Evolutionary conservation across 2,888 invertebrate genomes (phyloP).

Genomic region (Hemicrepidius hirtus): DNA sequence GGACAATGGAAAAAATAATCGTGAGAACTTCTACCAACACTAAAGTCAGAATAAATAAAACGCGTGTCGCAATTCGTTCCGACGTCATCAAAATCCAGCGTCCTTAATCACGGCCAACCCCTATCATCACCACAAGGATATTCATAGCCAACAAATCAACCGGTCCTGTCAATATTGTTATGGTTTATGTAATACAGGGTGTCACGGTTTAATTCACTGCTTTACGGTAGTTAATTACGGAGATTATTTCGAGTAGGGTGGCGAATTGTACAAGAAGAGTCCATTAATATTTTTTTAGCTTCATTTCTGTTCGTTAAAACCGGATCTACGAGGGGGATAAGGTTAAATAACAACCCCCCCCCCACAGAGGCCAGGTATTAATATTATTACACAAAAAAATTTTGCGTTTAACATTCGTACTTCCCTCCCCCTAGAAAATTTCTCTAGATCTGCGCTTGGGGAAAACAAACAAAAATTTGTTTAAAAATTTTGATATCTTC

Average conservation of each 20-base stretch:
- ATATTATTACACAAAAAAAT: too few relatives aligned
- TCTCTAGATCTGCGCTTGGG: too few relatives aligned
- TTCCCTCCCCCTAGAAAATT: too few relatives aligned
- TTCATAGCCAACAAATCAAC: slow-evolving; percentile 48
- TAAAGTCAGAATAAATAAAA: slow-evolving; percentile 32
- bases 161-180: slow-evolving; percentile 38
- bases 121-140: slow-evolving; percentile 54
- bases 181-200: slow-evolving; percentile 51
- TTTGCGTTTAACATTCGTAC: too few relatives aligned
- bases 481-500: too few relatives aligned
- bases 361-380: too few relatives aligned
- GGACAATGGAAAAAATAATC: too few relatives aligned
- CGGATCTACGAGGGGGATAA: too few relatives aligned
- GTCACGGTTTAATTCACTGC: slow-evolving; percentile 59
- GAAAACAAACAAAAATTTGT: too few relatives aligned
- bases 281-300: too few relatives aligned
- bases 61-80: slow-evolving; percentile 62
- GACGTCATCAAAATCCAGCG: slow-evolving; percentile 62
- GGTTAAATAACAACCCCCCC: too few relatives aligned
- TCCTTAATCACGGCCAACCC: slow-evolving; percentile 65
- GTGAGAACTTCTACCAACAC: not conserved
- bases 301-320: too few relatives aligned
- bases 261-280: slow-evolving; percentile 27
- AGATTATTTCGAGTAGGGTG: slow-evolving; percentile 22
- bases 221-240: slow-evolving; percentile 29